A percentile compares a stretch with the other conserved stretches of the same genome.
phyloP scores from a whole-genome alignment of 1,140 invertebrate species.

The Chymomyza costata region DNA sequence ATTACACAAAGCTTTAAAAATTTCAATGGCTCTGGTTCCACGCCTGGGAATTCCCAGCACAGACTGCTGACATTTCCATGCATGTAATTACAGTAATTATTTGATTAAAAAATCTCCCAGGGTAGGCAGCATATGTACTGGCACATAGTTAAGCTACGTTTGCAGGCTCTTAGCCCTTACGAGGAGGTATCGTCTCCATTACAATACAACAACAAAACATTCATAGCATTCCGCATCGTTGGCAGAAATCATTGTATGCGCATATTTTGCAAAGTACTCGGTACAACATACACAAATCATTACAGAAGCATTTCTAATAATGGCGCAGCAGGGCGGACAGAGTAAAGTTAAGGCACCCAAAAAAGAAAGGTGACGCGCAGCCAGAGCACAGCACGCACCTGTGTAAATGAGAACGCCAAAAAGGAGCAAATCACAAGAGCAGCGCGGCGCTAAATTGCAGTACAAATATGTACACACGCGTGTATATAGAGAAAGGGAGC shows the following conservation, averaged over 20 bases:
- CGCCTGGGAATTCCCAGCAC: constrained; percentile 44
- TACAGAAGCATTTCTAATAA: constrained; percentile 47
- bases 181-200: background rate
- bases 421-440: constrained; percentile 72
- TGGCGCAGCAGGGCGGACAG: constrained; percentile 52
- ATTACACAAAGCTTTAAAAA: background rate
- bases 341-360: constrained; percentile 24
- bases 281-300: constrained; percentile 14
- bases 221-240: background rate
- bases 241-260: constrained; percentile 2
- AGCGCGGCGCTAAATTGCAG: constrained; percentile 67
- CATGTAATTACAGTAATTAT: constrained; percentile 67
- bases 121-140: constrained; percentile 22
- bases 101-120: constrained; percentile 71
- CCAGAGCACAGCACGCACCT: constrained; percentile 54
- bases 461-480: constrained; percentile 63
- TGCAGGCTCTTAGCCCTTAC: constrained; percentile 28
- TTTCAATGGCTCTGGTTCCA: too few relatives aligned
- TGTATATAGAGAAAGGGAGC: constrained; percentile 1
- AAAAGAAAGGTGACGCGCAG: background rate
- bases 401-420: constrained; percentile 67
- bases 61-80: constrained; percentile 34
- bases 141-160: constrained; percentile 2
- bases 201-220: background rate
- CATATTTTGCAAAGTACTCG: constrained; percentile 20